phyloP scores from a whole-genome alignment of 2,888 invertebrate species.

The Papilio elwesi region DNA sequence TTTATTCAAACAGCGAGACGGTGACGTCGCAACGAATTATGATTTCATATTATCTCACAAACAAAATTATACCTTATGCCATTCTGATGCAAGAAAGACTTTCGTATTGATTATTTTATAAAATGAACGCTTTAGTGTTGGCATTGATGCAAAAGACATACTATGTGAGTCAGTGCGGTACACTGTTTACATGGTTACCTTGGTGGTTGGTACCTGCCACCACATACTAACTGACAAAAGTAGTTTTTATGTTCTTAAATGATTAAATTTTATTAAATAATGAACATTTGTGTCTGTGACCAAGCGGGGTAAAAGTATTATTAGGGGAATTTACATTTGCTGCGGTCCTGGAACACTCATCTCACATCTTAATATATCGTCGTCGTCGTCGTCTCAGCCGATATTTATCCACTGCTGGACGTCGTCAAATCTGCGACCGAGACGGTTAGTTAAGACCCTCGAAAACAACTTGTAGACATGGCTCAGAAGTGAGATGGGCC shows the following conservation, averaged over 20 bases:
- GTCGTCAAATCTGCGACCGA: no score
- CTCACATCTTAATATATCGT: no score
- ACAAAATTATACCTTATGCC: conserved; percentile 54
- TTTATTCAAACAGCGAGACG: conserved; percentile 72
- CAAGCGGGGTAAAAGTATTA: no score
- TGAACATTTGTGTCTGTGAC: no score
- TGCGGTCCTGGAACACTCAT: no score
- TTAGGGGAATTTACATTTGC: no score
- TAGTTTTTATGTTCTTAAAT: neutral
- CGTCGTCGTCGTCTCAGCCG: no score
- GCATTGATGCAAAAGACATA: conserved; percentile 65
- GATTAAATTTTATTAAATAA: no score
- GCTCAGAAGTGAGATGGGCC: no score
- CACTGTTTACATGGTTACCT: conserved; percentile 49
- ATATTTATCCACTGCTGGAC: no score
- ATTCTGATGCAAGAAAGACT: conserved; percentile 45
- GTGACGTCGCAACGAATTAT: conserved; percentile 62
- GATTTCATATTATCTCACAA: conserved; percentile 46
- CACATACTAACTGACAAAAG: neutral
- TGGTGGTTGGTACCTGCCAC: conserved; percentile 7
- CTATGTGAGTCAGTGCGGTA: conserved; percentile 66
- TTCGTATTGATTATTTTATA: conserved; percentile 39
- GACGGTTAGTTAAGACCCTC: no score
- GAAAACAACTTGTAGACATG: no score
- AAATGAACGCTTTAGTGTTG: conserved; percentile 45